A percentile compares a stretch with the other conserved stretches of the same genome.
Evolutionary conservation across 2,888 invertebrate species (phyloP).

Genomic region (Sepiola atlantica): DNA sequence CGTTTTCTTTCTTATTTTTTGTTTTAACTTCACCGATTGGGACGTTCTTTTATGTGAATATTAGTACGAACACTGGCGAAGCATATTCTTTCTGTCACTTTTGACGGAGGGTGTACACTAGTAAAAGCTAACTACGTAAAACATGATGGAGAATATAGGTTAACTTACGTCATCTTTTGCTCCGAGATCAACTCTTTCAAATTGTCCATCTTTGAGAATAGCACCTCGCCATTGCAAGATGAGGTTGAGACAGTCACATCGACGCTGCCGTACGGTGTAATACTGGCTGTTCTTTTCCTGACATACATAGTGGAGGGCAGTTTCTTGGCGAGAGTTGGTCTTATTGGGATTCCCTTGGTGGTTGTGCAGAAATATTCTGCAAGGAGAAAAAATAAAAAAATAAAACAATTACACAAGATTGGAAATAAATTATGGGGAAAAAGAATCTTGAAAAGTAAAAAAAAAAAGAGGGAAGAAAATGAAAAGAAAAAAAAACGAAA

Average conservation of each 20-base stretch:
- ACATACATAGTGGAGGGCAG: constrained; percentile 81
- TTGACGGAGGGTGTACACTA: no score
- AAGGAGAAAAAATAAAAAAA: constrained; percentile 49
- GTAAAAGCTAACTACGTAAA: no score
- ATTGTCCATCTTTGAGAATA: constrained; percentile 77
- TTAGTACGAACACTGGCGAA: no score
- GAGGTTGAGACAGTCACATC: constrained; percentile 80
- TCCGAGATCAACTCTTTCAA: constrained; percentile 79
- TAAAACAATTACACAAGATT: not conserved
- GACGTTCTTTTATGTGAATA: no score
- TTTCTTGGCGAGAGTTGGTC: constrained; percentile 80
- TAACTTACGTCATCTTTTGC: constrained; percentile 79
- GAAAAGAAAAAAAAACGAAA: not conserved
- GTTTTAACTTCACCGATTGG: no score
- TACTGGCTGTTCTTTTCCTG: constrained; percentile 66
- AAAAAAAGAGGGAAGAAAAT: not conserved
- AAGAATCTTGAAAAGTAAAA: not conserved
- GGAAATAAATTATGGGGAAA: not conserved
- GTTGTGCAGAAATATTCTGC: constrained; percentile 80
- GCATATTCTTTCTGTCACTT: no score
- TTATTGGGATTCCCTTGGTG: constrained; percentile 83
- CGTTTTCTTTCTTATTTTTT: no score
- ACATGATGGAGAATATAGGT: not conserved
- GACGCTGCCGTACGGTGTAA: constrained; percentile 71
- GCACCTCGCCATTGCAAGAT: constrained; percentile 80